A percentile compares a stretch with the other conserved stretches of the same genome.
Conservation (phyloP, 2,888 invertebrate genomes). For the Reticulitermes lucifugus region DNA sequence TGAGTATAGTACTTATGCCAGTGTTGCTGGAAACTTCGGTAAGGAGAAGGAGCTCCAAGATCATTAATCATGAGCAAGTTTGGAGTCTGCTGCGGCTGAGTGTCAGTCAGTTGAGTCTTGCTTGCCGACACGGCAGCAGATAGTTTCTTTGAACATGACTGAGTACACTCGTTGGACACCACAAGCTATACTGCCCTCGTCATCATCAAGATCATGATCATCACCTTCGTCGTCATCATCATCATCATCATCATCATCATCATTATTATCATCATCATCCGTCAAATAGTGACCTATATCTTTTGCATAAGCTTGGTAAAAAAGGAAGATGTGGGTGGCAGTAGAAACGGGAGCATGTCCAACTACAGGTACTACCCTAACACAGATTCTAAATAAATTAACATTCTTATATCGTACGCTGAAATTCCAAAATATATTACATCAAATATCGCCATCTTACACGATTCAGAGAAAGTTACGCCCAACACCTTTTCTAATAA, state of each 20-base stretch:
- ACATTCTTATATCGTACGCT: no score
- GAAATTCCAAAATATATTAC: no score
- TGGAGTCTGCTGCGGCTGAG: slow-evolving; percentile 30
- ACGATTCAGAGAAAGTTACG: no score
- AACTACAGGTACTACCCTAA: no score
- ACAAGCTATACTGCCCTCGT: background rate
- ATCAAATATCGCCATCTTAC: no score
- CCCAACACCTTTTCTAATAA: no score
- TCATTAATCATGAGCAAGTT: slow-evolving; percentile 49
- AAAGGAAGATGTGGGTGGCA: no score
- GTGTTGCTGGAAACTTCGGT: background rate
- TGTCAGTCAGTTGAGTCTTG: slow-evolving; percentile 34
- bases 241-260: background rate
- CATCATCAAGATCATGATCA: background rate
- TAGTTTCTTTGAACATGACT: slow-evolving; percentile 32
- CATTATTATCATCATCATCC: background rate
- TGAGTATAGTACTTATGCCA: background rate
- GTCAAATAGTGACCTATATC: no score
- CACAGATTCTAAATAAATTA: no score
- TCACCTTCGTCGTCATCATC: no score
- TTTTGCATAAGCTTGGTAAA: no score
- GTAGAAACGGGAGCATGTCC: no score
- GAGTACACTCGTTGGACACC: slow-evolving; percentile 22
- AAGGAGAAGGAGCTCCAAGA: slow-evolving; percentile 36
- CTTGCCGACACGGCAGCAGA: slow-evolving; percentile 39